Evolutionary conservation across 2,113 vertebrate genomes (phyloP).

Genomic region (Thunnus thynnus): DNA sequence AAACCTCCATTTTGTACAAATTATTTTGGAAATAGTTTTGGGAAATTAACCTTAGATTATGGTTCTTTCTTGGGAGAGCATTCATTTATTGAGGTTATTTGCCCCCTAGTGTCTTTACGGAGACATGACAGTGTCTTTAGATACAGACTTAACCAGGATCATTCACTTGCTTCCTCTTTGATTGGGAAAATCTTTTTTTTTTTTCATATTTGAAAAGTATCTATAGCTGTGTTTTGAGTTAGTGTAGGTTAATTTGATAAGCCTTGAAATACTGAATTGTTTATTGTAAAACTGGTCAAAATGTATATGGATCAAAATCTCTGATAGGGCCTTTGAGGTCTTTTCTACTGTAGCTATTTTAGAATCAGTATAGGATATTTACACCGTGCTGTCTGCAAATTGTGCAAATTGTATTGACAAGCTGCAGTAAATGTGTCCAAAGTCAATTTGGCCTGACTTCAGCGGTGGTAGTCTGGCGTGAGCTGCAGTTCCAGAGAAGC

Average conservation of each 20-base stretch:
- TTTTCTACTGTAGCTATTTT: constrained; percentile 43
- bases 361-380: constrained; percentile 46
- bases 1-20: not conserved
- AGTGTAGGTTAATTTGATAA: not conserved
- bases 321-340: not conserved
- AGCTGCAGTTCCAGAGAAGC: constrained; percentile 46
- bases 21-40: no score
- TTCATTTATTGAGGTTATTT: not conserved
- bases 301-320: not conserved
- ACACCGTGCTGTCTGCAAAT: constrained; percentile 41
- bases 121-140: not conserved
- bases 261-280: not conserved
- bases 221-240: not conserved
- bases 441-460: constrained; percentile 71
- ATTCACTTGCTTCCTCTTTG: not conserved
- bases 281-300: not conserved
- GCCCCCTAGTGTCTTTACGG: constrained; percentile 25
- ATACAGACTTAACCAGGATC: not conserved
- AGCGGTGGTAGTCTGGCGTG: constrained; percentile 47
- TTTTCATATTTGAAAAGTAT: not conserved
- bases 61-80: not conserved
- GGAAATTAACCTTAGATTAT: not conserved
- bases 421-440: constrained; percentile 66
- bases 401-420: constrained; percentile 68
- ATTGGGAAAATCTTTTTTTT: not conserved